Evolutionary conservation across 2,888 invertebrate genomes (phyloP), one percentile per base, ranked within the genome.

Genomic region (Fragum sueziense): DNA sequence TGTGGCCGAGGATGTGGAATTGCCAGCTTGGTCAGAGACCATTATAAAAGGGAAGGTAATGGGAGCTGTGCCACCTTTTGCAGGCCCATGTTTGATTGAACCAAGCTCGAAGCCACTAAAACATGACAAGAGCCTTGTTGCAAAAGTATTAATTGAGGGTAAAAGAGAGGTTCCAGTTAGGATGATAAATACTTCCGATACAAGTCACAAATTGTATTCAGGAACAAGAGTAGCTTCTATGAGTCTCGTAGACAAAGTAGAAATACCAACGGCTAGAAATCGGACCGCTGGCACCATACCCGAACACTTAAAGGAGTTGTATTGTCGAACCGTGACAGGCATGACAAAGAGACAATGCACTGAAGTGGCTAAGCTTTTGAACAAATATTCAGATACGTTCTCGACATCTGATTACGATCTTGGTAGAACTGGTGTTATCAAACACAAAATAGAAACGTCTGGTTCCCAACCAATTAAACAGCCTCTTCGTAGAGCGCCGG

Each of bases 401-500:
- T 72, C 61, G 25, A 9, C 7, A 6, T 54, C 54, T 20, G 27
- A 37, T 27, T 27, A 33, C 9, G 67, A 74, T 22, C 20, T 74
- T 20, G 57, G 68, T 34, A 41, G 54, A 29, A 74, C 74, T 34
- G 54, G 54, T 25, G 22, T 68, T 0, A 52, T 74, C 0, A 31
- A 47, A n/a, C 74, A 74, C 27, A 31, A n/a, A n/a, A 68, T 74
- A 22, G 22, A 47, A 11, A 74, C 57, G 31, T 67, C 54, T 1
- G 6, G 52, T 29, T 67, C 59, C 11, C 33, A 2, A 2, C 74
- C 57, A 20, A 73, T 79, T 34, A 71, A 68, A 69, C 72, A 70
- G 37, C 82, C 73, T 22, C 59, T 65, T 25, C 29, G 79, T 11
- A 27, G 74, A 22, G 2, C 72, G 37, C 82, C 79, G 1, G 20